A percentile compares a stretch with the other conserved stretches of the same genome.
Conservation (phyloP, 2,888 invertebrate species). For the Coleophora flavipennella region DNA sequence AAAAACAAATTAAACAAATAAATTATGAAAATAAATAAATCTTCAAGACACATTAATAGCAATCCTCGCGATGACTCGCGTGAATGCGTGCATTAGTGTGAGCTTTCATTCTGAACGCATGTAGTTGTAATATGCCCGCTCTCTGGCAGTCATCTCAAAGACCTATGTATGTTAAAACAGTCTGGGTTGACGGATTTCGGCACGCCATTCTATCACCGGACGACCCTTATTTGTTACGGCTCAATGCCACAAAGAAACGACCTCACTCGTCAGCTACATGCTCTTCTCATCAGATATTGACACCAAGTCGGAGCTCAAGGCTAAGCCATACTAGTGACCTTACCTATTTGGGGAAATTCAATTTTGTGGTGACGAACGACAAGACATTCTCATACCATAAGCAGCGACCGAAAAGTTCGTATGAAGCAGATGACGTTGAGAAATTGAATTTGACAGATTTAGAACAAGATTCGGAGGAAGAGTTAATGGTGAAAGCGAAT, state of each 20-base stretch:
- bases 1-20: constrained; percentile 31
- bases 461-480: constrained; percentile 41
- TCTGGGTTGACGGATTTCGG: constrained; percentile 82
- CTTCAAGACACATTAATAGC: constrained; percentile 28
- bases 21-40: constrained; percentile 41
- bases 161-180: constrained; percentile 74
- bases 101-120: constrained; percentile 15
- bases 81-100: constrained; percentile 29
- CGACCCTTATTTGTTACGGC: constrained; percentile 64
- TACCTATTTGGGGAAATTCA: constrained; percentile 38
- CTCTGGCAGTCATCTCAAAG: constrained; percentile 76
- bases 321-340: constrained; percentile 37
- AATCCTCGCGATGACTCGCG: constrained; percentile 27
- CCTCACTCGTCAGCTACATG: constrained; percentile 50
- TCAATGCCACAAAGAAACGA: constrained; percentile 33
- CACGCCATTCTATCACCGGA: constrained; percentile 78
- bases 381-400: constrained; percentile 26
- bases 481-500: constrained; percentile 35
- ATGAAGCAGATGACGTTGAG: constrained; percentile 32
- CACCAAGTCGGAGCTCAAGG: constrained; percentile 26
- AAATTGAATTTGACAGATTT: constrained; percentile 44
- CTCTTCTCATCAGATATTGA: constrained; percentile 17
- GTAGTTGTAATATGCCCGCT: constrained; percentile 61
- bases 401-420: constrained; percentile 24
- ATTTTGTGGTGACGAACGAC: constrained; percentile 40